These are phyloP conservation scores for Galagoides demidoff DNA, from an alignment of 2,797 vertebrate species.

Conservation along the genomic window DNA sequence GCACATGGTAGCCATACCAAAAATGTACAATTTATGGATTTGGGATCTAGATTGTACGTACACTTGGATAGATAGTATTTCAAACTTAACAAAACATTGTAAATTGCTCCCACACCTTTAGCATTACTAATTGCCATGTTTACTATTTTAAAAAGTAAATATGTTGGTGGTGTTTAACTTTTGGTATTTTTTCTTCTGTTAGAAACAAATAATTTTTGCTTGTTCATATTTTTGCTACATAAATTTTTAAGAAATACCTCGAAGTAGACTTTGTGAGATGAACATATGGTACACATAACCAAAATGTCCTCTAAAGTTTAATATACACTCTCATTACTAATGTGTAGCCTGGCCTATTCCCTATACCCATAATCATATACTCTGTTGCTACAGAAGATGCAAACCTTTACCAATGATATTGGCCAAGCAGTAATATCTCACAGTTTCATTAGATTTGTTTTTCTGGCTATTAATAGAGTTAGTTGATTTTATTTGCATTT, in stretches of 20 bases:
- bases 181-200: background rate
- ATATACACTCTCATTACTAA: background rate
- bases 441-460: background rate
- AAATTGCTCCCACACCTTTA: background rate
- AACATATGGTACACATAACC: background rate
- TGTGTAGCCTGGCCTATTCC: background rate
- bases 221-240: background rate
- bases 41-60: background rate
- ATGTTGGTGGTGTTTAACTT: background rate
- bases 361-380: rapidly evolving
- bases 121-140: background rate
- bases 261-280: background rate
- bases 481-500: background rate
- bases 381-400: background rate
- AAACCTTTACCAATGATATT: background rate
- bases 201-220: background rate
- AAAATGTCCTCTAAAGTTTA: background rate
- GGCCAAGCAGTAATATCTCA: background rate
- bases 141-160: background rate
- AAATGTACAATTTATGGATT: background rate
- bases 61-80: background rate
- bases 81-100: background rate
- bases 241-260: background rate
- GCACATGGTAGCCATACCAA: background rate
- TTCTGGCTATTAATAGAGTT: background rate